Evolutionary conservation across 2,888 invertebrate species (phyloP).

Genomic region (Heteromurus nitidus): DNA sequence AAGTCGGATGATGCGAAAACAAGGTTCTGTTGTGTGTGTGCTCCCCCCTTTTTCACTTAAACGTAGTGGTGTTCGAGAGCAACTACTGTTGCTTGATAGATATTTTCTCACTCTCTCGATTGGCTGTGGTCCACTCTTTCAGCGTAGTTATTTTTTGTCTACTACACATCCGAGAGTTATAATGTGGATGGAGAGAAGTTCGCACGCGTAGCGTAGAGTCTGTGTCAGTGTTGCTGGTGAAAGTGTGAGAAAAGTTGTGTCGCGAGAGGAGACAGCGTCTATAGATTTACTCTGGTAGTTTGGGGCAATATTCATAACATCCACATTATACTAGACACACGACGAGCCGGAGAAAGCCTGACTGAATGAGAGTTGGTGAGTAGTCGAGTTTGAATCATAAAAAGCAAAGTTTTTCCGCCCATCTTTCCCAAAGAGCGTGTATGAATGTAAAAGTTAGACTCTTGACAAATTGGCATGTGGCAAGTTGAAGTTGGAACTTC

Average conservation of each 20-base stretch:
- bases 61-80: background rate
- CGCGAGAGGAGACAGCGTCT: background rate
- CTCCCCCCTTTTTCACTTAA: background rate
- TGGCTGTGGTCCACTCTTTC: background rate
- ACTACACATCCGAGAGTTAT: slow-evolving; percentile 20
- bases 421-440: slow-evolving; percentile 18
- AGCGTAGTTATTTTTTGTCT: too few relatives aligned
- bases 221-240: background rate
- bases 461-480: slow-evolving; percentile 64
- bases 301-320: slow-evolving; percentile 39
- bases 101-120: background rate
- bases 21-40: background rate
- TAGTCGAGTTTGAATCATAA: slow-evolving; percentile 46
- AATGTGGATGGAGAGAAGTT: too few relatives aligned
- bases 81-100: background rate
- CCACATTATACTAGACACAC: background rate
- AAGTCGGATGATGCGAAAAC: slow-evolving; percentile 14
- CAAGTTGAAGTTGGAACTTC: slow-evolving; percentile 54
- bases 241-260: slow-evolving; percentile 25
- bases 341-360: slow-evolving; percentile 5
- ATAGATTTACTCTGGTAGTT: background rate
- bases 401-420: slow-evolving; percentile 52
- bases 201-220: slow-evolving; percentile 17
- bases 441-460: slow-evolving; percentile 52
- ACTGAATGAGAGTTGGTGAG: slow-evolving; percentile 1